Percentiles rank a stretch among this genome's conserved stretches.
phyloP scores from a whole-genome alignment of 2,888 invertebrate genomes.

The Celastrina argiolus region DNA sequence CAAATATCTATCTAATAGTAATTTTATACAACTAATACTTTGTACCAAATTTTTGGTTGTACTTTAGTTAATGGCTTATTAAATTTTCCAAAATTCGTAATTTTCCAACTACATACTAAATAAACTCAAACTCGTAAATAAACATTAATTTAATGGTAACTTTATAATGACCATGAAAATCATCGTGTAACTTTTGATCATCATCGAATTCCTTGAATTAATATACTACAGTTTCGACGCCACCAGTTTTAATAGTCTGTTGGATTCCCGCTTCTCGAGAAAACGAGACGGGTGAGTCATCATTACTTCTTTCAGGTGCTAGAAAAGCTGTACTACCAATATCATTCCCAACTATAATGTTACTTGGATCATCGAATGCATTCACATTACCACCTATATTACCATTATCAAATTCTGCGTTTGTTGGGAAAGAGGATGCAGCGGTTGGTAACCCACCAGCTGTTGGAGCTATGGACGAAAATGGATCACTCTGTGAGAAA shows the following conservation, averaged over 20 bases:
- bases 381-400: conserved; percentile 39
- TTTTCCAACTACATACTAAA: not conserved
- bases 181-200: too few species aligned
- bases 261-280: conserved; percentile 63
- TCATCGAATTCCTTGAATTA: conserved; percentile 33
- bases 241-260: conserved; percentile 56
- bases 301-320: conserved; percentile 41
- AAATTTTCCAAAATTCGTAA: not conserved
- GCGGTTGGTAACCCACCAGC: conserved; percentile 39
- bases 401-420: conserved; percentile 3
- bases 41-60: conserved; percentile 6
- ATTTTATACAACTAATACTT: not conserved
- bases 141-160: not conserved
- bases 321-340: conserved; percentile 41
- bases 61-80: conserved; percentile 16
- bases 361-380: conserved; percentile 47
- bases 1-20: not conserved
- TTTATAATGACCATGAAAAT: too few species aligned
- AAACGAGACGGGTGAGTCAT: conserved; percentile 54
- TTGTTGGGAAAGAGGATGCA: conserved; percentile 44
- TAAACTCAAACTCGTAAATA: not conserved
- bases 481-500: conserved; percentile 47
- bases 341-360: conserved; percentile 46
- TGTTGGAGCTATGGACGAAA: conserved; percentile 43
- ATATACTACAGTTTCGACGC: conserved; percentile 56